Conservation (phyloP, 2,113 vertebrate genomes). For the Ceyx margarethae region DNA sequence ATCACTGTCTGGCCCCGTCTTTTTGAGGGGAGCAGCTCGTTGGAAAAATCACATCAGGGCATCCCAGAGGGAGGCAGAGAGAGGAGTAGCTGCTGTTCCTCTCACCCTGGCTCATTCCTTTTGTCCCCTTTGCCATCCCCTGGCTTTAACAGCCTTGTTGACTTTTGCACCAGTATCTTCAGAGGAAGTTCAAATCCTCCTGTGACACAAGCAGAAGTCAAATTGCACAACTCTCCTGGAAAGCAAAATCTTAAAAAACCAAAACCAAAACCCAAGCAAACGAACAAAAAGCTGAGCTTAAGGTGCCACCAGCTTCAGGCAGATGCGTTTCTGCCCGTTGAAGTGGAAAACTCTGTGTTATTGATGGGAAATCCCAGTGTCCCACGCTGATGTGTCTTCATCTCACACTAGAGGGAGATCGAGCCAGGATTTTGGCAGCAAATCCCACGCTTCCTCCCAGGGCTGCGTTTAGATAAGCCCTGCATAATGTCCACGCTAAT, state of each 20-base stretch:
- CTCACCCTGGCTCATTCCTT: neutral
- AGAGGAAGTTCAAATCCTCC: neutral
- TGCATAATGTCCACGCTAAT: neutral
- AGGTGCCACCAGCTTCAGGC: too few relatives aligned
- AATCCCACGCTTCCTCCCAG: neutral
- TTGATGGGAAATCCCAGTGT: neutral
- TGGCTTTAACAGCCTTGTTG: neutral
- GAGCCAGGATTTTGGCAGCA: neutral
- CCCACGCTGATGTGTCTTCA: neutral
- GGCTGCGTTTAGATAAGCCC: neutral
- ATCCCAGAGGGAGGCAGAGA: neutral
- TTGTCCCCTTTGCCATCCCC: neutral
- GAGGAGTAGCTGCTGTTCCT: rapidly evolving
- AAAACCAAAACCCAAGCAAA: too few relatives aligned
- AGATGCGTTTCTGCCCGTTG: neutral
- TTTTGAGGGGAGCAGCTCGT: neutral
- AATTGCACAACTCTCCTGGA: neutral
- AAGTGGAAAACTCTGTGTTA: neutral
- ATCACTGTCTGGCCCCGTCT: neutral
- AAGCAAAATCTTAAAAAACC: neutral
- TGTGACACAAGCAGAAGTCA: neutral
- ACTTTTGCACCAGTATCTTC: too few relatives aligned
- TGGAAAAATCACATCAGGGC: neutral
- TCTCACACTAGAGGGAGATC: conserved; percentile 36
- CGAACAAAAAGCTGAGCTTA: neutral